Conservation (phyloP, 2,888 invertebrate species). For the Neocrepidodera transversa region DNA sequence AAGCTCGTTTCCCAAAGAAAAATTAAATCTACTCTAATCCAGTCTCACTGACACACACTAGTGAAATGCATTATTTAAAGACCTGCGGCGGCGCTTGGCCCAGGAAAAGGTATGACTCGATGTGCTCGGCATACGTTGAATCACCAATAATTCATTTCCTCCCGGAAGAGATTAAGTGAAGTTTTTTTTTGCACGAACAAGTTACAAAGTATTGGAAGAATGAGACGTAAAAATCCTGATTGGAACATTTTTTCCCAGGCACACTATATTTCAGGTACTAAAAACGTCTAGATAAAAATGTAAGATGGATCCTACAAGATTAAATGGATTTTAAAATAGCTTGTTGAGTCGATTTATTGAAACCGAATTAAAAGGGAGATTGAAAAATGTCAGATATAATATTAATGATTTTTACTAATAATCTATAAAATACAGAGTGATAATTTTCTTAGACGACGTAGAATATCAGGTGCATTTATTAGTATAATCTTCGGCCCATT, state of each 20-base stretch:
- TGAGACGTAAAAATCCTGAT: conserved; percentile 21
- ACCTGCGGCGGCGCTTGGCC: conserved; percentile 1
- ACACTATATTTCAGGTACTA: conserved; percentile 17
- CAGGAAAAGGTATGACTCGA: conserved; percentile 14
- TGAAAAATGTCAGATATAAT: neutral
- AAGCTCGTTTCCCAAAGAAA: conserved; percentile 10
- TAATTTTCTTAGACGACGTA: no score
- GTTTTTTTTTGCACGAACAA: conserved; percentile 7
- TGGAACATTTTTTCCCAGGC: conserved; percentile 16
- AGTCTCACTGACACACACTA: neutral
- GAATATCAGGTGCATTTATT: no score
- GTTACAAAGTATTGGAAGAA: conserved; percentile 19
- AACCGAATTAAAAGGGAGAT: neutral
- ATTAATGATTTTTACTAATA: no score
- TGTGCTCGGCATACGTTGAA: conserved; percentile 17
- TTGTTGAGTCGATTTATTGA: conserved; percentile 2
- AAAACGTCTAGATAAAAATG: conserved; percentile 23
- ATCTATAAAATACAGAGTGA: no score
- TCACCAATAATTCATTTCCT: conserved; percentile 22
- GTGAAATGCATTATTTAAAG: conserved; percentile 20
- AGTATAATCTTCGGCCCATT: no score
- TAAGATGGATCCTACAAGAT: conserved; percentile 9
- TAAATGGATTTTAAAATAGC: conserved; percentile 9
- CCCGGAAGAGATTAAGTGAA: conserved; percentile 13
- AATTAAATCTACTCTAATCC: conserved; percentile 10